These are phyloP conservation scores for Calliphora vomitoria DNA, from an alignment of 2,888 invertebrate genomes.

Conservation along the genomic window DNA sequence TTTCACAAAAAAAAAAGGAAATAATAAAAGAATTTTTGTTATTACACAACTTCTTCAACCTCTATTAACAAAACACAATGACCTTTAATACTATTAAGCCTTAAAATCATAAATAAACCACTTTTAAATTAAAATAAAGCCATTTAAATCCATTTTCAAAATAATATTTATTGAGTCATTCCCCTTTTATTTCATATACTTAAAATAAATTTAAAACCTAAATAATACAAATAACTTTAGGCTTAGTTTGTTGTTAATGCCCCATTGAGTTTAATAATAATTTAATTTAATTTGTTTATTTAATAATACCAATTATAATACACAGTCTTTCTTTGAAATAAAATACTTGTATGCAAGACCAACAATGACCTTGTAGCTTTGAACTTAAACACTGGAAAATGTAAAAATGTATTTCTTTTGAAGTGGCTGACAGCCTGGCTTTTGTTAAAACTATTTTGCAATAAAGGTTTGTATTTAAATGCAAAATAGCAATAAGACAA, in stretches of 20 bases:
- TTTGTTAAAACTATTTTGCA: slow-evolving; percentile 32
- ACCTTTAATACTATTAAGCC: slow-evolving; percentile 4
- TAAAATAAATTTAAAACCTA: neutral
- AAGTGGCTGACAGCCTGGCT: neutral
- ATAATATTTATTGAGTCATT: neutral
- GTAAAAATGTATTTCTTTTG: neutral
- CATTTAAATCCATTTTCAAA: neutral
- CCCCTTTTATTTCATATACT: neutral
- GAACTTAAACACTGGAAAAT: slow-evolving; percentile 53
- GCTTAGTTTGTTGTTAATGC: neutral
- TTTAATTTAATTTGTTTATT: slow-evolving; percentile 18
- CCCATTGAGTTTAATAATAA: neutral
- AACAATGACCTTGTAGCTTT: slow-evolving; percentile 59
- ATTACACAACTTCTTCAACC: neutral
- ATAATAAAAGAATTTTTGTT: neutral
- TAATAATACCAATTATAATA: slow-evolving; percentile 16
- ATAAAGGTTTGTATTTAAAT: slow-evolving; percentile 28
- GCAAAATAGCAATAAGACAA: slow-evolving; percentile 45
- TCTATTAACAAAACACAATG: slow-evolving; percentile 6
- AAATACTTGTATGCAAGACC: neutral
- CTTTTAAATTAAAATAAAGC: too few species aligned
- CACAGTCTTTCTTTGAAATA: neutral
- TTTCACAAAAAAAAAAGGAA: neutral
- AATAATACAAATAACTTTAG: neutral
- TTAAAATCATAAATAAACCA: neutral